A percentile compares a stretch with the other conserved stretches of the same genome.
phyloP scores from a whole-genome alignment of 1,140 invertebrate genomes.

The Caenorhabditis brenneri region DNA sequence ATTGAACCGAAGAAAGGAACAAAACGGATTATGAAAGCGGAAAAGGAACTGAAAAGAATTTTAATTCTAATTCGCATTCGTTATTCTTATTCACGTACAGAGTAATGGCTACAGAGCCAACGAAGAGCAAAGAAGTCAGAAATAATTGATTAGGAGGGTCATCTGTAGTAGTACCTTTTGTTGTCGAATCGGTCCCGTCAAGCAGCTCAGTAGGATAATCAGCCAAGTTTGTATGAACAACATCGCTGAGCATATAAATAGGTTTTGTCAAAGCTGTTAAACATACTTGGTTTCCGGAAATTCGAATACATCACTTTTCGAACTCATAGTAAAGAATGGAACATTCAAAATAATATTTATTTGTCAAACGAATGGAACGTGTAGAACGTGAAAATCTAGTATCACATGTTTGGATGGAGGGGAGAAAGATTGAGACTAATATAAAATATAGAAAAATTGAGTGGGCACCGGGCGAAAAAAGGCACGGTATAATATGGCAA shows the following conservation, averaged over 20 bases:
- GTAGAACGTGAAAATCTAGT: neutral
- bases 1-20: neutral
- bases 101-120: neutral
- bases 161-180: neutral
- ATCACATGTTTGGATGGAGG: neutral
- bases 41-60: neutral
- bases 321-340: constrained; percentile 9
- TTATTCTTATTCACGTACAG: neutral
- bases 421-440: neutral
- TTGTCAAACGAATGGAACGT: neutral
- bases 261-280: neutral
- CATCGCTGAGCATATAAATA: neutral
- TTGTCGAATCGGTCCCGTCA: neutral
- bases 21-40: neutral
- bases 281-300: constrained; percentile 32
- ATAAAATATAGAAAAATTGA: neutral
- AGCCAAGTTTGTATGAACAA: constrained; percentile 23
- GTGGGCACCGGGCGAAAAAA: neutral
- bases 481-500: neutral
- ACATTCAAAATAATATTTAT: neutral
- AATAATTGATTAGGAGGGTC: constrained; percentile 25
- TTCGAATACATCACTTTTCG: neutral
- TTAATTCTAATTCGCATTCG: neutral
- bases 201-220: constrained; percentile 15
- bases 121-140: neutral